Conservation (phyloP, 2,113 vertebrate genomes). For the Tamias sibiricus region DNA sequence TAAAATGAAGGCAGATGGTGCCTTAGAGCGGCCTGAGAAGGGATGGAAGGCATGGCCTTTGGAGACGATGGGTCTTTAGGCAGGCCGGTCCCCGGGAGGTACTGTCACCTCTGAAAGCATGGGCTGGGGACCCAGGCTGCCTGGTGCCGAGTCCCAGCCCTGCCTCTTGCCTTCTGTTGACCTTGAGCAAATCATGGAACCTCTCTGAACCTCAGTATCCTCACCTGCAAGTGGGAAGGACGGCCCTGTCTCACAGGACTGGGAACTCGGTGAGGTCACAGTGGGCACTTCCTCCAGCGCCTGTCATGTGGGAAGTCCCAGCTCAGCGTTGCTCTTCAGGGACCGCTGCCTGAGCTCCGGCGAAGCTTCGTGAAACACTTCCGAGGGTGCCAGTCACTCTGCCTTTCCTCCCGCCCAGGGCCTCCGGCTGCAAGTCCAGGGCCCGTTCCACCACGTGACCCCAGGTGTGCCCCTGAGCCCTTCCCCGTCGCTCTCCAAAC, state of each 20-base stretch:
- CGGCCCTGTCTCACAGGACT: not conserved
- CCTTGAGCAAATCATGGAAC: not conserved
- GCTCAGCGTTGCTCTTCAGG: not conserved
- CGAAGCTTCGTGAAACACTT: no score
- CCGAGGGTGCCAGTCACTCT: not conserved
- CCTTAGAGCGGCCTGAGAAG: not conserved
- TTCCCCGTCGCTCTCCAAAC: not conserved
- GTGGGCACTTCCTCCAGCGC: accelerated
- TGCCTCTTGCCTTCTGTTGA: not conserved
- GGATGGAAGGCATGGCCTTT: not conserved
- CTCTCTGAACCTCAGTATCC: not conserved
- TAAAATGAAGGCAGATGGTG: not conserved
- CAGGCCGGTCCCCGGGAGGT: not conserved
- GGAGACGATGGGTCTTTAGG: not conserved
- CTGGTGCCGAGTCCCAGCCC: not conserved
- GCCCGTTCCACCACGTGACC: no score
- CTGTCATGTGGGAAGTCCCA: accelerated
- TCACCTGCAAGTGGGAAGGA: not conserved
- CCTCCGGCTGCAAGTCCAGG: not conserved
- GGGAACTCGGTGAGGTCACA: not conserved
- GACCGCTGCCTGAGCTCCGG: not conserved
- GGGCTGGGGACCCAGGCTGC: not conserved
- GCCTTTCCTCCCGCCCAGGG: not conserved
- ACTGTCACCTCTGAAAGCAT: not conserved
- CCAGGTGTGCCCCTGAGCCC: not conserved